These are phyloP conservation scores for Lasioglossum zephyrum DNA, from an alignment of 2,888 invertebrate species.

Conservation along the genomic window DNA sequence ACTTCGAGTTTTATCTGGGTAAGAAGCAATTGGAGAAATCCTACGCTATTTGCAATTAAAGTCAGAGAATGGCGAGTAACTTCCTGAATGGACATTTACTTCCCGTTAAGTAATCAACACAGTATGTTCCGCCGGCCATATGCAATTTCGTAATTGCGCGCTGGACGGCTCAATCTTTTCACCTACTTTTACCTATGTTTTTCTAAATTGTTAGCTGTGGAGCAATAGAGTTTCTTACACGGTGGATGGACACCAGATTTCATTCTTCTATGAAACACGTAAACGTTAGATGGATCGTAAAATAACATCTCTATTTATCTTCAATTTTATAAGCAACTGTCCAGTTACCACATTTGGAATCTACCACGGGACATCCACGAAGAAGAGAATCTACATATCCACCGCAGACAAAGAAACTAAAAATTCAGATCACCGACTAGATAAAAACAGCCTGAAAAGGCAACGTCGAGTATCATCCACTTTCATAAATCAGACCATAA, in stretches of 20 bases:
- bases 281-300: background rate
- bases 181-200: slow-evolving; percentile 5
- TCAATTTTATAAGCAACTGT: too few relatives aligned
- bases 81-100: background rate
- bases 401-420: background rate
- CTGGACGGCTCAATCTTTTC: background rate
- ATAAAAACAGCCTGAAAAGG: background rate
- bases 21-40: background rate
- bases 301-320: background rate
- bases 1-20: background rate
- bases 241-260: background rate
- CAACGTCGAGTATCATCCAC: background rate
- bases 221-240: background rate
- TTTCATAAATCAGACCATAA: background rate
- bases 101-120: slow-evolving; percentile 13
- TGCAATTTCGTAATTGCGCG: slow-evolving; percentile 11
- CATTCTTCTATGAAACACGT: background rate
- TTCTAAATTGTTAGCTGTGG: background rate
- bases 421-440: background rate
- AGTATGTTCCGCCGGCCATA: background rate
- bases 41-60: background rate
- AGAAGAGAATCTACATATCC: background rate
- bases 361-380: too few relatives aligned
- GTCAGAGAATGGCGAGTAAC: background rate
- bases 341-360: too few relatives aligned